Evolutionary conservation across 2,797 vertebrate genomes (phyloP).

Genomic region (Coregonus ussuriensis): DNA sequence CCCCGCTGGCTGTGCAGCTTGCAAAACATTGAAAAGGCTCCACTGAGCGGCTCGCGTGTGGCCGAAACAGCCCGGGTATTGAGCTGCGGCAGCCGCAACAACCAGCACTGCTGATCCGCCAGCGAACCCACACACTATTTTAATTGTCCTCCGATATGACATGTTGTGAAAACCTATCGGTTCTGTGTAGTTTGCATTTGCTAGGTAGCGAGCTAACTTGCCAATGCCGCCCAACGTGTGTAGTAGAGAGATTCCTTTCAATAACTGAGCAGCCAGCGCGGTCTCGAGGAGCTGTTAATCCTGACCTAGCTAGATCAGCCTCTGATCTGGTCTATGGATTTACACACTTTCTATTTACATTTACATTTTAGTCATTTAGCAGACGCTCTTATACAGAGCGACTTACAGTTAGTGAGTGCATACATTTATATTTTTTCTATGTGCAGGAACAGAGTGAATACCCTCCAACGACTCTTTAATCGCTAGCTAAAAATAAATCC

Average conservation of each 20-base stretch:
- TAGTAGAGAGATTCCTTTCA: background rate
- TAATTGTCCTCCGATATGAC: conserved; percentile 81
- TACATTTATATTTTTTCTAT: background rate
- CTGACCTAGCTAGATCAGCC: background rate
- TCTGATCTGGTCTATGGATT: background rate
- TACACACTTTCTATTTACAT: background rate
- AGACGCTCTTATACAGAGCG: too few species aligned
- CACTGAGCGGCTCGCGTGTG: conserved; percentile 52
- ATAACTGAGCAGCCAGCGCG: background rate
- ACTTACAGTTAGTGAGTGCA: too few species aligned
- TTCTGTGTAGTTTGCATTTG: background rate
- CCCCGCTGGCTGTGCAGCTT: conserved; percentile 71
- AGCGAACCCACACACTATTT: conserved; percentile 80
- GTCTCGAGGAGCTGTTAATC: background rate
- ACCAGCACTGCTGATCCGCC: conserved; percentile 81
- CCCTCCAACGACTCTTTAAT: background rate
- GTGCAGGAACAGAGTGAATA: background rate
- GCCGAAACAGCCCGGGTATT: conserved; percentile 62
- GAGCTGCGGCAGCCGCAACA: conserved; percentile 75
- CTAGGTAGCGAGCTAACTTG: background rate
- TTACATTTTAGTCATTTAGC: too few species aligned
- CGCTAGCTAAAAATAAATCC: conserved; percentile 32
- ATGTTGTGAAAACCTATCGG: conserved; percentile 53
- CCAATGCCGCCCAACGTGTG: background rate
- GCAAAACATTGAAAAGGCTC: conserved; percentile 64